Percentiles rank a stretch among this genome's conserved stretches.
phyloP scores from a whole-genome alignment of 2,888 invertebrate species.

The Xestia sexstrigata region DNA sequence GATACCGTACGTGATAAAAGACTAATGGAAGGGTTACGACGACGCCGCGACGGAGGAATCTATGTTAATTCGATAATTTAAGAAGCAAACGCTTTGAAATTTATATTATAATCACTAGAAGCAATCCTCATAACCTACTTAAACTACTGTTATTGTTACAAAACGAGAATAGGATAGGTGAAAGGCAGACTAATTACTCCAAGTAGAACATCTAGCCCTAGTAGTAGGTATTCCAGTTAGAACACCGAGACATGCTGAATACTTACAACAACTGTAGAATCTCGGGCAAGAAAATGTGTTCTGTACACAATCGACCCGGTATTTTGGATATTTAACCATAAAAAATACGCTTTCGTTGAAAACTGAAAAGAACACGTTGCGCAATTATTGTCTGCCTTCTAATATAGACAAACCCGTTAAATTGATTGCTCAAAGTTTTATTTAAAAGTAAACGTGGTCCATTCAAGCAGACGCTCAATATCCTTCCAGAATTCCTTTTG shows the following conservation, averaged over 20 bases:
- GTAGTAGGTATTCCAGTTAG: neutral
- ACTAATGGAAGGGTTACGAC: neutral
- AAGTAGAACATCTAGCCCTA: neutral
- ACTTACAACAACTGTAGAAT: neutral
- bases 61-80: no score
- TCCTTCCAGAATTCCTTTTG: neutral
- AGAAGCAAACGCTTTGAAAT: neutral
- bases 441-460: neutral
- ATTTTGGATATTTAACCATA: neutral
- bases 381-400: neutral
- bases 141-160: neutral
- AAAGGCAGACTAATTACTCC: neutral
- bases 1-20: conserved; percentile 23
- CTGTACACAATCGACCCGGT: neutral
- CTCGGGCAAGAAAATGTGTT: neutral
- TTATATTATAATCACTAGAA: neutral
- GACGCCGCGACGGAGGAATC: neutral
- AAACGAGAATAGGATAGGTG: neutral
- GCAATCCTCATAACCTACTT: neutral
- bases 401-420: neutral
- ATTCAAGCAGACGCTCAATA: neutral
- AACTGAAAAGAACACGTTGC: neutral
- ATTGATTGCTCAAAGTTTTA: no score
- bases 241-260: neutral
- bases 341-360: neutral